phyloP scores from a whole-genome alignment of 2,797 vertebrate species.

The Myotis findleyi region DNA sequence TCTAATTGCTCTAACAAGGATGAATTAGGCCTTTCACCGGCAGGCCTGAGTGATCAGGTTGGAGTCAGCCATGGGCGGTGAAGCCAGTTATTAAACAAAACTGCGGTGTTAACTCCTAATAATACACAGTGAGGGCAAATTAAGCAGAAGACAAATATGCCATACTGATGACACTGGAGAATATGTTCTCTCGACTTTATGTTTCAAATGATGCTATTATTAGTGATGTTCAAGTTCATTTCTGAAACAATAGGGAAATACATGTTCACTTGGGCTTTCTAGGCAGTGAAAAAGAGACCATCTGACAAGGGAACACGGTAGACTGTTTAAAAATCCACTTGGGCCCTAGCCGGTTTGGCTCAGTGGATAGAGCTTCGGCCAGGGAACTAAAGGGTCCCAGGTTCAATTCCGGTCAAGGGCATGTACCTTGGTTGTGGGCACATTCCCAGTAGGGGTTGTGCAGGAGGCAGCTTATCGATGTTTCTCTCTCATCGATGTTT shows the following conservation, averaged over 20 bases:
- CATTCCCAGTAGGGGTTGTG: no score
- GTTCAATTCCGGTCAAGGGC: no score
- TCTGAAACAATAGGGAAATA: conserved; percentile 84
- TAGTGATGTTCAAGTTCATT: conserved; percentile 86
- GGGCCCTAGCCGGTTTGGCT: not conserved
- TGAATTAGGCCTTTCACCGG: conserved; percentile 89
- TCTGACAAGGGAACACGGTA: not conserved
- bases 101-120: conserved; percentile 87
- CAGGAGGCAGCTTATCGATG: no score
- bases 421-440: no score
- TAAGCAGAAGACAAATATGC: conserved; percentile 88
- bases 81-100: conserved; percentile 90
- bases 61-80: conserved; percentile 89
- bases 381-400: no score
- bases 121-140: conserved; percentile 88
- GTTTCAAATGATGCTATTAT: conserved; percentile 86
- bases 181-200: conserved; percentile 84
- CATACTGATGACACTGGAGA: conserved; percentile 82
- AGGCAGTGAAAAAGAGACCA: conserved; percentile 71
- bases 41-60: conserved; percentile 84
- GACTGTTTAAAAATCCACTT: conserved; percentile 2
- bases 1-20: conserved; percentile 90
- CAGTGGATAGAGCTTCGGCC: no score
- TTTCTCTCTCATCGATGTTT: no score
- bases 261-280: conserved; percentile 85